Conservation (phyloP, 2,888 invertebrate genomes). For the Ptilodon capucinus region DNA sequence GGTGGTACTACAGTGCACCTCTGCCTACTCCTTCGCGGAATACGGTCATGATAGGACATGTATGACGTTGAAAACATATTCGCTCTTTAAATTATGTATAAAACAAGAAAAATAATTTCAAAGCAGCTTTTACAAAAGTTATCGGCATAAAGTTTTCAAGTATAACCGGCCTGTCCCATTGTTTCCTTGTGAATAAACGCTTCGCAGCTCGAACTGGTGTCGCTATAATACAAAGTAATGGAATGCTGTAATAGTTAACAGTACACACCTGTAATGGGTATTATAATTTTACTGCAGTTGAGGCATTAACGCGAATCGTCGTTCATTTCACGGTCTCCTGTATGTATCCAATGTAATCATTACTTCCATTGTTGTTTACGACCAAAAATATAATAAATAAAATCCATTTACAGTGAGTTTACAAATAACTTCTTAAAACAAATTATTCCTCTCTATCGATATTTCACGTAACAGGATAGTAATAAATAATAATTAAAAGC, state of each 20-base stretch:
- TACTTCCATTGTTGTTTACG: too few species aligned
- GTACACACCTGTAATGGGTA: constrained; percentile 1
- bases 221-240: neutral
- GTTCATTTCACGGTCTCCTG: neutral
- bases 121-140: neutral
- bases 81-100: neutral
- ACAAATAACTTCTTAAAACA: too few species aligned
- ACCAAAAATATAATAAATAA: too few species aligned
- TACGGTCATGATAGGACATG: too few species aligned
- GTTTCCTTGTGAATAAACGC: neutral
- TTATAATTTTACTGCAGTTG: constrained; percentile 5
- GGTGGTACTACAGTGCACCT: too few species aligned
- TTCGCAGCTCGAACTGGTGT: constrained; percentile 1
- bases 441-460: too few species aligned
- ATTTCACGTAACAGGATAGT: too few species aligned
- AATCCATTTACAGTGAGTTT: too few species aligned
- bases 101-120: neutral
- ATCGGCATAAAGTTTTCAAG: neutral
- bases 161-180: neutral
- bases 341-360: neutral
- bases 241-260: constrained; percentile 4
- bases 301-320: neutral
- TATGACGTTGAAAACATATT: neutral
- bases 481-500: too few species aligned
- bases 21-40: too few species aligned